phyloP scores from a whole-genome alignment of 2,888 invertebrate species.

The Schrankia costaestrigalis region DNA sequence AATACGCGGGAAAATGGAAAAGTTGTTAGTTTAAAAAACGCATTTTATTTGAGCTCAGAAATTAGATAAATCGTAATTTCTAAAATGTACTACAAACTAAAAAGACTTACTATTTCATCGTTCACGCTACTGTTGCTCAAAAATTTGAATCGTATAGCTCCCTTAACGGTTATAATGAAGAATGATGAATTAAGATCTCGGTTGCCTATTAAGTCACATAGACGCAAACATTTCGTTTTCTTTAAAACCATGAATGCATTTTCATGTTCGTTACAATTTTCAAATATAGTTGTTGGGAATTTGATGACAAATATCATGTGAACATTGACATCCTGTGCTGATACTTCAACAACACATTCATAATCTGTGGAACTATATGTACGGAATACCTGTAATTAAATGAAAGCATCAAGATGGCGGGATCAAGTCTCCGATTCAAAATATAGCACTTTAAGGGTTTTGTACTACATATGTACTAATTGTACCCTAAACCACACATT shows the following conservation, averaged over 20 bases:
- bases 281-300: slow-evolving; percentile 47
- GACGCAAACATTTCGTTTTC: slow-evolving; percentile 40
- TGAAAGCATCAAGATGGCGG: too few species aligned
- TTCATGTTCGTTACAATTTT: slow-evolving; percentile 49
- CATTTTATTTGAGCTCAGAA: too few species aligned
- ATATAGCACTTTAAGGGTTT: too few species aligned
- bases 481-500: too few species aligned
- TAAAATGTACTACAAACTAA: too few species aligned
- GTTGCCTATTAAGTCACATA: slow-evolving; percentile 47
- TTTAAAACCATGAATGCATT: slow-evolving; percentile 54
- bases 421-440: too few species aligned
- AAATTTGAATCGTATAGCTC: slow-evolving; percentile 53
- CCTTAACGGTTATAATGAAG: slow-evolving; percentile 42
- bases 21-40: too few species aligned
- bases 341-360: slow-evolving; percentile 57
- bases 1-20: too few species aligned
- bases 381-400: slow-evolving; percentile 53
- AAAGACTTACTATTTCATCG: slow-evolving; percentile 53
- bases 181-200: slow-evolving; percentile 38
- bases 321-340: slow-evolving; percentile 32
- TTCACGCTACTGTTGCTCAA: slow-evolving; percentile 68
- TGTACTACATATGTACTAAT: too few species aligned
- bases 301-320: slow-evolving; percentile 53
- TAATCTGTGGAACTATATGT: slow-evolving; percentile 56
- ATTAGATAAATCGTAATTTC: too few species aligned